phyloP scores from a whole-genome alignment of 2,797 vertebrate species.

The Phoxinus dragarum region DNA sequence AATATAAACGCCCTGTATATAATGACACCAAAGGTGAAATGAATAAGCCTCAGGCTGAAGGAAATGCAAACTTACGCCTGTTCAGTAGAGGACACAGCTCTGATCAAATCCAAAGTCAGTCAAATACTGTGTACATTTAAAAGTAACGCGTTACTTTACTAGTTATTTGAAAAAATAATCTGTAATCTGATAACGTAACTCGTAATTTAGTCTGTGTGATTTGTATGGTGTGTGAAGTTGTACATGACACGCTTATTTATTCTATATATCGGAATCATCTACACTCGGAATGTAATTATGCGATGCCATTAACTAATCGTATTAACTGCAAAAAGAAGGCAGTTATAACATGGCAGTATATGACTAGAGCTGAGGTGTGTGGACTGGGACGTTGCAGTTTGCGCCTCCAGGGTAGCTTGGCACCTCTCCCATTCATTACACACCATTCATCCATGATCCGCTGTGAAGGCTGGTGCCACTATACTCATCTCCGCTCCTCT shows the following conservation, averaged over 20 bases:
- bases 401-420: conserved; percentile 62
- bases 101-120: too few species aligned
- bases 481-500: conserved; percentile 53
- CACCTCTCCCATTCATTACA: conserved; percentile 69
- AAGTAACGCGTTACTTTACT: too few species aligned
- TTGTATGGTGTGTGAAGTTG: background rate
- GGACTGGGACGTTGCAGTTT: conserved; percentile 41
- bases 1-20: too few species aligned
- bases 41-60: too few species aligned
- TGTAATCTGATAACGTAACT: too few species aligned
- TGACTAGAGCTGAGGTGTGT: background rate
- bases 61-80: too few species aligned
- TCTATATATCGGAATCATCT: background rate
- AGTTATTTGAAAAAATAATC: too few species aligned
- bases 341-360: background rate
- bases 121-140: too few species aligned
- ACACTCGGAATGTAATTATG: background rate
- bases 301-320: background rate
- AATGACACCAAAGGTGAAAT: too few species aligned
- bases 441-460: conserved; percentile 61
- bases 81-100: too few species aligned
- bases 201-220: too few species aligned
- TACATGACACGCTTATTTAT: background rate
- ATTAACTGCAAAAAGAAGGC: background rate
- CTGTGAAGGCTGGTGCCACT: conserved; percentile 64